Base-by-base conservation (phyloP, 2,888 invertebrate species). In the Sussaba pulchella region DNA sequence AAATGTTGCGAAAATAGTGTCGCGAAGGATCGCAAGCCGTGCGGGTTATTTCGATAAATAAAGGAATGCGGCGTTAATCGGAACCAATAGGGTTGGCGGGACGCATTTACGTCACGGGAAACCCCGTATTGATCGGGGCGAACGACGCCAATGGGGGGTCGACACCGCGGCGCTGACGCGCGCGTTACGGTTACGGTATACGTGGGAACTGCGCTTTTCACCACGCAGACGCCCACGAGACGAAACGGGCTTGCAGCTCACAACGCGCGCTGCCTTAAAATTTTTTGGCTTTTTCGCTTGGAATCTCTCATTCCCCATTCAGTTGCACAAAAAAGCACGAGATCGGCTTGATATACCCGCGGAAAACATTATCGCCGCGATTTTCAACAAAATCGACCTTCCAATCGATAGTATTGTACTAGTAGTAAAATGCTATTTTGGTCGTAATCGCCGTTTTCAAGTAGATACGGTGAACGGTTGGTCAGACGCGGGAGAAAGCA, bases 41-140 rank as follows among this genome's bases (percentile, higher is more conserved):
- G 91, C 92, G 92, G 86, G 82, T 91, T 90, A n/a, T n/a, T 92
- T 93, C 93, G 93, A 93, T 93, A 93, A 93, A 93, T 93, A 93
- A 93, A 93, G 91, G 92, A 93, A 93, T 93, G 93, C 93, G 93
- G 93, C 85, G 89, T 92, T 92, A 89, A 90, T 90, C 89, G 88
- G 89, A 90, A 91, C 94, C 93, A 94, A 94, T 93, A 89, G 92
- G 89, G 91, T 88, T 88, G 88, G 89, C 89, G 89, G 88, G 88
- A 88, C 87, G 87, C 84, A 89, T 92, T 94, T 93, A 93, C 94
- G 94, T 94, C 93, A 93, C 92, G 90, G 88, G 90, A 87, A 88
- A 87, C 91, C 89, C 89, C 85, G 91, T 94, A 94, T 94, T 93
- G 93, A 94, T 94, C 93, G 86, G 83, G n/a, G 54, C 74, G 4